Percentiles rank a stretch among this genome's conserved stretches.
Conservation (phyloP, 2,797 vertebrate species). For the Dicrostonyx torquatus region DNA sequence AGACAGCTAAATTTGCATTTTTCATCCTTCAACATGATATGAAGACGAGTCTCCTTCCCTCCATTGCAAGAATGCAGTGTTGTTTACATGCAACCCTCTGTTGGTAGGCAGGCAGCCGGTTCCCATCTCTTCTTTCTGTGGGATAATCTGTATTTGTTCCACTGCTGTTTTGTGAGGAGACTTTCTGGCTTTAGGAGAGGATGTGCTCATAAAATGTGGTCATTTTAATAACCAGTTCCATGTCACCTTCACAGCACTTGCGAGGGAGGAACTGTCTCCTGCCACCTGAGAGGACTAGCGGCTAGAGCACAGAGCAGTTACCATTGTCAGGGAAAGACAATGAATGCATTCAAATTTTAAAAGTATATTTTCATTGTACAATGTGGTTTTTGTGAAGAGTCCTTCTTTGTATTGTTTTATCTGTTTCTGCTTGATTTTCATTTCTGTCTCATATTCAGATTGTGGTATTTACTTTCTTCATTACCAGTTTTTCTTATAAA, state of each 20-base stretch:
- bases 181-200: not conserved
- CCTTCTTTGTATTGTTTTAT: slow-evolving; percentile 8
- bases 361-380: not conserved
- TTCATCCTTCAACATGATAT: not conserved
- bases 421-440: slow-evolving; percentile 20
- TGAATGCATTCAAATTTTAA: not conserved
- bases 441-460: not conserved
- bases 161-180: slow-evolving; percentile 23
- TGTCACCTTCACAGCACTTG: not conserved
- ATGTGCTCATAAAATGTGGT: accelerated
- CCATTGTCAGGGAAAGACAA: not conserved
- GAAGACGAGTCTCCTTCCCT: not conserved
- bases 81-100: not conserved
- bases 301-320: not conserved
- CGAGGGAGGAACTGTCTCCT: not conserved
- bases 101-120: not conserved
- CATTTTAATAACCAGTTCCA: not conserved
- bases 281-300: not conserved
- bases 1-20: not conserved
- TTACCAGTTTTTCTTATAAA: not conserved
- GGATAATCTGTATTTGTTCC: slow-evolving; percentile 6
- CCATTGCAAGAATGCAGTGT: too few relatives aligned
- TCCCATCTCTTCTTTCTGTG: not conserved
- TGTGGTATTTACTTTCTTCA: not conserved
- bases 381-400: not conserved